Percentiles rank a stretch among this genome's conserved stretches.
phyloP scores from a whole-genome alignment of 2,888 invertebrate species.

The Carpatolechia fugitivella region DNA sequence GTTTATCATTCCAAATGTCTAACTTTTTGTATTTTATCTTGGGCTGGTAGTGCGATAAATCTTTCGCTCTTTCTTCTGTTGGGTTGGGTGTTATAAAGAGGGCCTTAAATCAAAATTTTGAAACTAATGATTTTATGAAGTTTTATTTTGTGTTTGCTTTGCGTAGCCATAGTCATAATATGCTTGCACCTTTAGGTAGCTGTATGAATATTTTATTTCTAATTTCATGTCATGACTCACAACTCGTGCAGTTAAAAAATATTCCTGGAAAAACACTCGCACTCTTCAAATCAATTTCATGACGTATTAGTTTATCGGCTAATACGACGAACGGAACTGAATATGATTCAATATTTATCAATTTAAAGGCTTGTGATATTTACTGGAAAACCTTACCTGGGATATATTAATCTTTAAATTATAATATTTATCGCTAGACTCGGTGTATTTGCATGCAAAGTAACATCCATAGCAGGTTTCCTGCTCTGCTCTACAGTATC shows the following conservation, averaged over 20 bases:
- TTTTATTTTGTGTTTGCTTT: not conserved
- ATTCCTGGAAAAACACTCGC: too few species aligned
- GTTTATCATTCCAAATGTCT: conserved; percentile 19
- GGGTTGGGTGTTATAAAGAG: not conserved
- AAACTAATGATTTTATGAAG: not conserved
- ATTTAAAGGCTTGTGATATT: too few species aligned
- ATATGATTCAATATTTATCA: too few species aligned
- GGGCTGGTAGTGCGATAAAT: not conserved
- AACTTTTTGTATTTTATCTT: not conserved
- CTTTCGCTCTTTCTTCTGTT: not conserved
- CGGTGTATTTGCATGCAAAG: not conserved
- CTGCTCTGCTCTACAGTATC: not conserved
- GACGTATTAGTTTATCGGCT: too few species aligned
- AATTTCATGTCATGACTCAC: too few species aligned
- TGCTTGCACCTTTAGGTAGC: not conserved
- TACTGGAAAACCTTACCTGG: too few species aligned
- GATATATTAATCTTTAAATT: too few species aligned
- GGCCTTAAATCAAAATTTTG: not conserved
- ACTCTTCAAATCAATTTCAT: too few species aligned
- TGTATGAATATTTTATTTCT: too few species aligned
- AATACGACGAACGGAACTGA: too few species aligned
- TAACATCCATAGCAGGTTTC: not conserved
- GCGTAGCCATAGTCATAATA: not conserved
- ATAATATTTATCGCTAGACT: too few species aligned
- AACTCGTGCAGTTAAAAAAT: too few species aligned